Evolutionary conservation across 2,888 invertebrate genomes (phyloP), one percentile per base, ranked within the genome.

Genomic region (Stenoptilia bipunctidactyla): DNA sequence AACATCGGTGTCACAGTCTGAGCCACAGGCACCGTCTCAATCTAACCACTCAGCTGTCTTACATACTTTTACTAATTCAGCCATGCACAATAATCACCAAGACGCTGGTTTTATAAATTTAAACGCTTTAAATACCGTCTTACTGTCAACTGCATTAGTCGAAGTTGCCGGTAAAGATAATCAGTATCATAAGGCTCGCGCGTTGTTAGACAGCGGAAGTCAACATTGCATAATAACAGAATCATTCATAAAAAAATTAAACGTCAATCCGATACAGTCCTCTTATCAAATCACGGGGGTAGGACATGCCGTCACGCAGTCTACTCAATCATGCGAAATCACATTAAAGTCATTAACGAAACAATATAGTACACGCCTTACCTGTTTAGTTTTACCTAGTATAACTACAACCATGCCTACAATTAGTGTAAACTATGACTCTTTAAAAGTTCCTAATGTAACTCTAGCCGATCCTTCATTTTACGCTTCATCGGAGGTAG

Each of bases 221-320:
- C 38, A 41, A 8, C 39, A 40, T 33, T 40, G 45, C 37, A 41
- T 47, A 15, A 42, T 47, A 12, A 39, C 45, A 12, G 15, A 39
- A 25, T 36, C 36, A 30, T 34, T 47, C 35, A 40, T 38, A 12
- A 15, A 41, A 27, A 34, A 33, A 41, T 40, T 45, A 40, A 36
- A 41, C 13, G 9, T 34, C n/a, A 37, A 35, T 36, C 12, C 39
- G 20, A 34, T 43, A 47, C 47, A 47, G 44, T 45, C 44, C 44
- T 41, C 42, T 41, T 30, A 38, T n/a, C 37, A 42, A 37, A 44
- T 47, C 15, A 12, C 15, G 15, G 44, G 45, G 10, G 37, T 47
- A 20, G 44, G 44, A 13, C 25, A 44, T 15, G 36, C 40, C 25
- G 25, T 48, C 15, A 38, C 39, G 15, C 38, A 43, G 36, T 41